A percentile compares a stretch with the other conserved stretches of the same genome.
phyloP scores from a whole-genome alignment of 2,888 invertebrate genomes.

The Meiosimyza decipiens region DNA sequence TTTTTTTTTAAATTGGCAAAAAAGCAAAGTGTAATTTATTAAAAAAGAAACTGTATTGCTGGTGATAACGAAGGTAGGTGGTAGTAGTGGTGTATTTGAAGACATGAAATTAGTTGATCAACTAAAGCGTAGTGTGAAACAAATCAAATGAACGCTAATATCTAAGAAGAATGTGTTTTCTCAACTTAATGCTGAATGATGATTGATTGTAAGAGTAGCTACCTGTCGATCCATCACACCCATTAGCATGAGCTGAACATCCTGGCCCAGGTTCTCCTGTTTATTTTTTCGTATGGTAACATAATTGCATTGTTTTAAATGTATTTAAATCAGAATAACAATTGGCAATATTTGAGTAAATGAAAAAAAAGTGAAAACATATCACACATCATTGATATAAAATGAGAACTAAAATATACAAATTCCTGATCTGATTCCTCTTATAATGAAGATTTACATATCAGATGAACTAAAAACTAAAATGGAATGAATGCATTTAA shows the following conservation, averaged over 20 bases:
- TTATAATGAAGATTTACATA: no score
- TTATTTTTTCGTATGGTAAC: conserved; percentile 44
- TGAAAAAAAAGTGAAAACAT: no score
- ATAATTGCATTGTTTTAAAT: conserved; percentile 16
- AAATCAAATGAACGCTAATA: conserved; percentile 26
- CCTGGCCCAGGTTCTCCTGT: conserved; percentile 84
- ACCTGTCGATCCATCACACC: conserved; percentile 94
- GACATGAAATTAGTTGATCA: neutral
- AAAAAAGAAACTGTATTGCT: no score
- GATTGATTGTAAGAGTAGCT: conserved; percentile 59
- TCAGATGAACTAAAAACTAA: no score
- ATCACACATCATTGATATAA: no score
- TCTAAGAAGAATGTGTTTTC: conserved; percentile 24
- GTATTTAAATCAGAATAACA: conserved; percentile 29
- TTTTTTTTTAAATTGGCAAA: no score
- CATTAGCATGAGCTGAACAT: conserved; percentile 92
- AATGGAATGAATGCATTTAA: no score
- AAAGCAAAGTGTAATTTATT: no score
- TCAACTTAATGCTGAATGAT: conserved; percentile 28
- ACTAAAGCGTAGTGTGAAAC: conserved; percentile 26
- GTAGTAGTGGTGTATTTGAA: no score
- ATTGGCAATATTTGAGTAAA: conserved; percentile 16
- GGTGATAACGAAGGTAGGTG: no score
- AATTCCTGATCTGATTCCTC: no score
- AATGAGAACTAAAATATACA: no score